Conservation (phyloP, 2,113 vertebrate genomes). For the Syrmaticus mikado region DNA sequence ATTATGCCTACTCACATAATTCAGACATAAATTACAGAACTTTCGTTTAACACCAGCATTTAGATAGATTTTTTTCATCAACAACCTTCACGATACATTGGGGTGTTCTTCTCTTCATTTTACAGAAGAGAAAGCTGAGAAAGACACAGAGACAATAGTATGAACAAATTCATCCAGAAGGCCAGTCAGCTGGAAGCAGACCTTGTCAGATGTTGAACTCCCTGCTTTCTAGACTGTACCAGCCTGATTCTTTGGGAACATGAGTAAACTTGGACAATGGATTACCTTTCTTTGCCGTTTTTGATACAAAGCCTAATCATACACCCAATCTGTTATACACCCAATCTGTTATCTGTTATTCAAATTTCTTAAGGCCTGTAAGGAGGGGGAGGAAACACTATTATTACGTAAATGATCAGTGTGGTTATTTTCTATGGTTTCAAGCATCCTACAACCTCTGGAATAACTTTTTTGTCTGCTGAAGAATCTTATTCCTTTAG, state of each 20-base stretch:
- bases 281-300: background rate
- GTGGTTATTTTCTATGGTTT: background rate
- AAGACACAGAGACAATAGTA: background rate
- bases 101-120: background rate
- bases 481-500: background rate
- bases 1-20: background rate
- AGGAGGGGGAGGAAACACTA: background rate
- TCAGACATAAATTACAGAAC: background rate
- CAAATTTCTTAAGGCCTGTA: background rate
- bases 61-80: background rate
- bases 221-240: background rate
- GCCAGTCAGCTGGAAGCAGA: background rate
- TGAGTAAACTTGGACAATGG: background rate
- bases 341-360: background rate
- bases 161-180: background rate
- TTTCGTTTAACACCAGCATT: background rate
- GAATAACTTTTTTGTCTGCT: background rate
- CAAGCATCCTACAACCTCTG: background rate
- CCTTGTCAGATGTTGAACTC: background rate
- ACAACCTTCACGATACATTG: background rate
- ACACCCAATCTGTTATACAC: rapidly evolving
- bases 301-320: background rate
- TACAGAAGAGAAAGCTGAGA: background rate
- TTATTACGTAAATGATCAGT: background rate
- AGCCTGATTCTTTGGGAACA: background rate